These are phyloP conservation scores for Huso huso DNA, from an alignment of 2,797 vertebrate genomes.

Conservation along the genomic window DNA sequence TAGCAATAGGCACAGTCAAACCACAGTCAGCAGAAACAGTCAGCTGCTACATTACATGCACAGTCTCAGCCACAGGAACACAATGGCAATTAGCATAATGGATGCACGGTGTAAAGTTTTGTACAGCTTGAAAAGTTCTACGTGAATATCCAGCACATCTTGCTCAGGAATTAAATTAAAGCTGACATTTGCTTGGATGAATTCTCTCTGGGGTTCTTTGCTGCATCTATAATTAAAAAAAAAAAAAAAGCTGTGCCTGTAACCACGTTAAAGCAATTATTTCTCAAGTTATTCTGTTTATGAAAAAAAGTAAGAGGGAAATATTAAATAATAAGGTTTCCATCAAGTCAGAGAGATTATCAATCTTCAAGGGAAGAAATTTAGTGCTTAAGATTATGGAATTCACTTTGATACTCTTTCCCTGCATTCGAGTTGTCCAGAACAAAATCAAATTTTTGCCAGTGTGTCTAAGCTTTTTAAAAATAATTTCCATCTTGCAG, in stretches of 20 bases:
- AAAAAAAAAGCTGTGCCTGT: conserved; percentile 2
- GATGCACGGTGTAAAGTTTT: neutral
- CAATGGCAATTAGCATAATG: conserved; percentile 15
- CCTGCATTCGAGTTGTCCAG: too few species aligned
- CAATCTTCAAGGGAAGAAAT: too few species aligned
- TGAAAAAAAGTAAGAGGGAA: too few species aligned
- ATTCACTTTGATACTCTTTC: too few species aligned
- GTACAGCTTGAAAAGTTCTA: neutral
- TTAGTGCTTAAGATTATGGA: too few species aligned
- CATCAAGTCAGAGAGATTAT: too few species aligned
- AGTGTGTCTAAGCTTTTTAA: too few species aligned
- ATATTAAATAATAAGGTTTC: too few species aligned
- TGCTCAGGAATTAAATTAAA: conserved; percentile 62
- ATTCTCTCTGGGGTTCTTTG: conserved; percentile 52
- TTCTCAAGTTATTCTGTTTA: too few species aligned
- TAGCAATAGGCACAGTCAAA: conserved; percentile 10
- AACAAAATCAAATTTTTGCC: too few species aligned
- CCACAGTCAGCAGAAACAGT: neutral
- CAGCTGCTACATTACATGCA: neutral
- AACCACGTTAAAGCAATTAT: too few species aligned
- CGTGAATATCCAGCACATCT: conserved; percentile 29
- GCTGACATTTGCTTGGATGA: conserved; percentile 50
- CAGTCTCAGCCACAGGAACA: conserved; percentile 23
- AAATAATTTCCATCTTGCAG: too few species aligned
- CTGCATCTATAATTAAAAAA: conserved; percentile 29